These are phyloP conservation scores for Brachionus angularis DNA, from an alignment of 1,140 invertebrate species.

Conservation along the genomic window DNA sequence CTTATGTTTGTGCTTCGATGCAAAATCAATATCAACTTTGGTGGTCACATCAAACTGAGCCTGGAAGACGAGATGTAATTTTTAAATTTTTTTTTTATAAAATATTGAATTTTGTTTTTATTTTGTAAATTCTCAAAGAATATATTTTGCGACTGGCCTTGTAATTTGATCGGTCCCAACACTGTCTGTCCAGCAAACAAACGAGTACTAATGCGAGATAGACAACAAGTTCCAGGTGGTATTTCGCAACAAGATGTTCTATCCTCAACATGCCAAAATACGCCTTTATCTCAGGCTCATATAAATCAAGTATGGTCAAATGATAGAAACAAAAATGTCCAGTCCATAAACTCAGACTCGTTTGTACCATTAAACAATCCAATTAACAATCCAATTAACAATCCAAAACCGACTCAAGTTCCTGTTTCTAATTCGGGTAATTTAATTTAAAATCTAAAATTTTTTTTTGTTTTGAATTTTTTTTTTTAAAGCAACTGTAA, in stretches of 20 bases:
- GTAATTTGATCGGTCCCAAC: slow-evolving; percentile 12
- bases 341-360: neutral
- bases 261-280: slow-evolving; percentile 19
- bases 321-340: slow-evolving; percentile 1
- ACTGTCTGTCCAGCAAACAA: slow-evolving; percentile 39
- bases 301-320: neutral
- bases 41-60: slow-evolving; percentile 44
- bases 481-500: neutral
- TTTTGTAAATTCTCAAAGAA: slow-evolving; percentile 19
- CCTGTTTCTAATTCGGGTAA: neutral
- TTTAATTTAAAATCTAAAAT: too few relatives aligned
- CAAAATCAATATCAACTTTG: slow-evolving; percentile 39
- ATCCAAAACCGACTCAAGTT: neutral
- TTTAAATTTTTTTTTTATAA: neutral
- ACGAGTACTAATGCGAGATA: slow-evolving; percentile 29
- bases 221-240: slow-evolving; percentile 30
- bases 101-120: too few relatives aligned
- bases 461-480: neutral
- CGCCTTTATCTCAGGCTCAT: neutral
- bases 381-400: neutral
- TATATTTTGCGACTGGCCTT: slow-evolving; percentile 43
- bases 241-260: slow-evolving; percentile 40
- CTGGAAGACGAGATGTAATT: slow-evolving; percentile 37
- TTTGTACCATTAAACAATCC: neutral
- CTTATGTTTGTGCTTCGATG: slow-evolving; percentile 41